A percentile compares a stretch with the other conserved stretches of the same genome.
Conservation (phyloP, 2,797 vertebrate genomes). For the Lagodon rhomboides region DNA sequence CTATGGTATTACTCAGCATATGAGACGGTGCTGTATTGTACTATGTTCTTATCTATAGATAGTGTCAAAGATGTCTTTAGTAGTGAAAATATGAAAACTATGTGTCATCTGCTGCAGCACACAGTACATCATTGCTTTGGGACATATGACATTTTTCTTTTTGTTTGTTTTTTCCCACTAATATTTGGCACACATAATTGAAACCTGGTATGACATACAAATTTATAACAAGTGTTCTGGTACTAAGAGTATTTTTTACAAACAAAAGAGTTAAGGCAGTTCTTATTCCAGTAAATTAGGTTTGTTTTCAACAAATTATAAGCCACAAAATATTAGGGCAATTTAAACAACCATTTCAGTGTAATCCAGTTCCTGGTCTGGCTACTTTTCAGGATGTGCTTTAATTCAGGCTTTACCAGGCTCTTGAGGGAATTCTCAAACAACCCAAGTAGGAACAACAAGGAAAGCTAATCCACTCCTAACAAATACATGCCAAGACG, state of each 20-base stretch:
- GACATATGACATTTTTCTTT: too few species aligned
- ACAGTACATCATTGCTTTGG: too few species aligned
- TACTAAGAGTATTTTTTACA: background rate
- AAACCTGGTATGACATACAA: background rate
- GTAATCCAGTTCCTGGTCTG: background rate
- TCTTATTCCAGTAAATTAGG: background rate
- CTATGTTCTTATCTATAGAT: background rate
- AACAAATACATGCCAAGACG: background rate
- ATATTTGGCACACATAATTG: background rate
- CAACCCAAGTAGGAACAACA: background rate
- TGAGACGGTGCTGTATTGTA: conserved; percentile 10
- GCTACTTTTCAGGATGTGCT: background rate
- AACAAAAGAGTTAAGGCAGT: background rate
- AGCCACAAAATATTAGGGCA: background rate
- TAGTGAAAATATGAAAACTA: conserved; percentile 11
- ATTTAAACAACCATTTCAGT: background rate
- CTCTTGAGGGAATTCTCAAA: background rate
- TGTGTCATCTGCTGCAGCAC: too few species aligned
- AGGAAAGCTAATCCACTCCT: background rate
- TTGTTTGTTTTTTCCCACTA: background rate
- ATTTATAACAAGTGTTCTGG: background rate
- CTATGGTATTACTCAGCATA: conserved; percentile 40
- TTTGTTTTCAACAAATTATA: background rate
- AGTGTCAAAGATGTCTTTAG: background rate
- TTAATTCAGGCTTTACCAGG: background rate